Evolutionary conservation across 1,140 invertebrate species (phyloP), one percentile per base, ranked within the genome.

Genomic region (Drosophila yakuba): DNA sequence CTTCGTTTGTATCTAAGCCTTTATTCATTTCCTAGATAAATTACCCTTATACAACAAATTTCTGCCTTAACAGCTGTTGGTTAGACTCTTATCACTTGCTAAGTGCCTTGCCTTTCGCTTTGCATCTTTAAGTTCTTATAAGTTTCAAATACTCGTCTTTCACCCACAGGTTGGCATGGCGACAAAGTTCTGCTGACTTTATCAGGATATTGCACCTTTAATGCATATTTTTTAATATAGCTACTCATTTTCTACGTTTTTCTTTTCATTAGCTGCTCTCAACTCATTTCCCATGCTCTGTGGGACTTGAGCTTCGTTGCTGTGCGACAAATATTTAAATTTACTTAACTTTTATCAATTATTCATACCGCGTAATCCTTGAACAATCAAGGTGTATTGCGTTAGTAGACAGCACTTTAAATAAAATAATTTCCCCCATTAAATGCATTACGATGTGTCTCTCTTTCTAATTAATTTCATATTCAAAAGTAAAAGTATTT

Each of bases 201-300:
- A n/a, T 0, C 59, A 35, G 23, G 44, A 35, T 67, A 66, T 28
- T 47, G 32, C 14, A 66, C 32, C 59, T 20, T 23, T 47, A 14
- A 44, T 20, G 25, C n/a, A 38, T 60, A 28, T 64, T 39, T 39
- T 25, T 14, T n/a, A 60, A 51, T 43, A 51, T n/a, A 25, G 60
- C 39, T 25, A 23, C 1, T 47, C 20, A 28, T 43, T 67, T 39
- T 6, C 25, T 32, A 66, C 61, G 39, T 67, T 74, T 80, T 78
- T 68, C 35, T 43, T 75, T 68, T 44, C 54, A 73, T 78, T 78
- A 58, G 52, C 58, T 15, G 47, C 54, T 35, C 41, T 45, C 59
- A 57, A 57, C 36, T 78, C 75, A 73, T 59, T 78, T 63, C 6
- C 38, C 47, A 73, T 78, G 75, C 67, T 78, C 67, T 78, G 36